phyloP scores from a whole-genome alignment of 2,888 invertebrate species.

The Eledone cirrhosa region DNA sequence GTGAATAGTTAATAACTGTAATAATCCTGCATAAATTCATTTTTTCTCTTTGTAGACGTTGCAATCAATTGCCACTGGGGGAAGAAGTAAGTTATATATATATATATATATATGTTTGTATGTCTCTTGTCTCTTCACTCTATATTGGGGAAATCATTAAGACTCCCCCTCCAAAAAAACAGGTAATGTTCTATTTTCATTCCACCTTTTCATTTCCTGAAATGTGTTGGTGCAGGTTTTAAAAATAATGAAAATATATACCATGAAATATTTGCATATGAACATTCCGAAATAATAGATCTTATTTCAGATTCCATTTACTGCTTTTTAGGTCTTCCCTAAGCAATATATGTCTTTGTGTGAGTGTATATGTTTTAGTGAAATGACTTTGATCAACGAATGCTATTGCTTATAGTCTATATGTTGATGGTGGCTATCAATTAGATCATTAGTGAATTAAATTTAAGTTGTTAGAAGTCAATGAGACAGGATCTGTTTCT shows the following conservation, averaged over 20 bases:
- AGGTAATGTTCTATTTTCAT: conserved; percentile 19
- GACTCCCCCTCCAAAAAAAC: no score
- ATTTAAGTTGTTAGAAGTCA: no score
- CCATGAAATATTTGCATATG: conserved; percentile 7
- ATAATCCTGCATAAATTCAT: conserved; percentile 11
- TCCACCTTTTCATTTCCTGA: not conserved
- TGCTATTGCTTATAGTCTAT: no score
- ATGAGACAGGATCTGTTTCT: no score
- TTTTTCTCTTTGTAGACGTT: conserved; percentile 46
- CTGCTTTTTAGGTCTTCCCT: not conserved
- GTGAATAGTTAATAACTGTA: no score
- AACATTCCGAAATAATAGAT: conserved; percentile 26
- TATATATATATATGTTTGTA: not conserved
- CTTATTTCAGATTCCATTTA: conserved; percentile 20
- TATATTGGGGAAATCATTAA: no score
- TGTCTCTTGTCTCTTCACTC: no score
- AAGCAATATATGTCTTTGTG: not conserved
- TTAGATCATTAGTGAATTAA: no score
- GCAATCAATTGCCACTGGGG: conserved; percentile 49
- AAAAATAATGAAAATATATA: no score
- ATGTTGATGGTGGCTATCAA: no score
- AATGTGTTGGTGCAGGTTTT: no score
- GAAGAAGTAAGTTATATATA: conserved; percentile 42
- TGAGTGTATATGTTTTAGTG: not conserved
- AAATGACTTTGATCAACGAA: no score